Base-by-base conservation (phyloP, 2,888 invertebrate species). In the Platycheirus rosarum region DNA sequence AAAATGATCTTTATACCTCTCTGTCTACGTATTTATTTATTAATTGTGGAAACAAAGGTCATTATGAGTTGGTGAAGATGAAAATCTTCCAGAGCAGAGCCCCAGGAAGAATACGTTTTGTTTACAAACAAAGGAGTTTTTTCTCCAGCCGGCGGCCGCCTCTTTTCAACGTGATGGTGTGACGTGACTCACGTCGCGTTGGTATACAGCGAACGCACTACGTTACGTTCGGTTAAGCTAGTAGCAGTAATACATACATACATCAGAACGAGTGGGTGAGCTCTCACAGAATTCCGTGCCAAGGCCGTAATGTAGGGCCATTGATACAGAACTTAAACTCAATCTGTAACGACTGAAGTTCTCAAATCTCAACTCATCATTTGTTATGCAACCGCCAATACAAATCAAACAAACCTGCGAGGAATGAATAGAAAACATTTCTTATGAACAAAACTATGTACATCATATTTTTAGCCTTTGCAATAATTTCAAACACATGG, bases 91-190 rank as follows among this genome's bases (percentile, higher is more conserved):
- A 20, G 4, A 8, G n/a, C 23, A 20, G 5, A 53, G 14, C 9
- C 26, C 51, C 29, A 11, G 8, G n/a, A 9, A 35, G 62, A 37
- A 44, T 55, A 40, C 29, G 63, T 70, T 79, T 74, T 75, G 79
- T 75, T 75, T 75, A 65, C 49, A 75, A 80, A 80, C 79, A 80
- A 80, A 74, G 69, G 74, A 74, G 73, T 20, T 40, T 23, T 14
- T 23, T 14, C 40, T 57, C 26, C 57, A 1, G 37, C 5, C n/a
- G 11, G 35, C 35, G n/a, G n/a, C n/a, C n/a, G n/a, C n/a, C n/a
- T n/a, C 20, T n/a, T 49, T 46, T 16, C 44, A 51, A 40, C 57
- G 35, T 42, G 57, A 18, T 26, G 62, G 23, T 35, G 42, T 57
- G 57, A 80, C 51, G 44, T 80, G 79, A 75, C 65, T 75, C 69